Evolutionary conservation across 2,797 vertebrate species (phyloP), one percentile per base, ranked within the genome.

Genomic region (Oreochromis grahami): DNA sequence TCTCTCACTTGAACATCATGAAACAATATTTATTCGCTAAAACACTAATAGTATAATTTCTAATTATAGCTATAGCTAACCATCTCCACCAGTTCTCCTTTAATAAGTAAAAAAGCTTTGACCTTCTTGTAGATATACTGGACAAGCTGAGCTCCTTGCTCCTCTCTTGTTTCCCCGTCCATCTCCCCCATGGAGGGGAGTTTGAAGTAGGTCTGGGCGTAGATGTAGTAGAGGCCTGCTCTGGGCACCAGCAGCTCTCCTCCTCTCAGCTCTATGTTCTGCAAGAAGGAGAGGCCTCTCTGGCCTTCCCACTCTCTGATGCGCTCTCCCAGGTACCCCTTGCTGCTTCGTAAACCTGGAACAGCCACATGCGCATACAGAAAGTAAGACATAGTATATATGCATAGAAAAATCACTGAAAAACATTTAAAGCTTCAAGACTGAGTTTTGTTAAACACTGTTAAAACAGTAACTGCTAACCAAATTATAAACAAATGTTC

Each of bases 101-200:
- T 32, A 29, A 38, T 21, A 6, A 10, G 4, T 11, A 7, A 36
- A 51, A 5, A 55, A 70, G 79, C 9, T 43, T 78, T 45, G 12
- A 95, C 94, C 95, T 97, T 99, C 78, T 98, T 99, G 95, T 99
- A 99, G 84, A 99, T 96, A 8, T 98, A 99, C 76, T 99, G 98
- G 45, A 98, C 95, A 80, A 99, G 96, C 88, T 98, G 97, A 43
- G 97, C 98, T 60, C 92, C 96, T 78, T 95, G 94, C 8, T 96
- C 95, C 94, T 92, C 91, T 14, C 53, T 86, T 2, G 63, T 58
- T 8, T 95, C 95, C 29, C 77, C 96, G 2, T 95, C 97, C 5
- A 90, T 68, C 32, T 92, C 92, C 5, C 90, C 88, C 1, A 95
- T 93, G 5, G 96, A 93, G 3, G 95, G 93, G 81, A 98, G 97